phyloP scores from a whole-genome alignment of 2,797 vertebrate genomes.

The Dromococcyx pavoninus region DNA sequence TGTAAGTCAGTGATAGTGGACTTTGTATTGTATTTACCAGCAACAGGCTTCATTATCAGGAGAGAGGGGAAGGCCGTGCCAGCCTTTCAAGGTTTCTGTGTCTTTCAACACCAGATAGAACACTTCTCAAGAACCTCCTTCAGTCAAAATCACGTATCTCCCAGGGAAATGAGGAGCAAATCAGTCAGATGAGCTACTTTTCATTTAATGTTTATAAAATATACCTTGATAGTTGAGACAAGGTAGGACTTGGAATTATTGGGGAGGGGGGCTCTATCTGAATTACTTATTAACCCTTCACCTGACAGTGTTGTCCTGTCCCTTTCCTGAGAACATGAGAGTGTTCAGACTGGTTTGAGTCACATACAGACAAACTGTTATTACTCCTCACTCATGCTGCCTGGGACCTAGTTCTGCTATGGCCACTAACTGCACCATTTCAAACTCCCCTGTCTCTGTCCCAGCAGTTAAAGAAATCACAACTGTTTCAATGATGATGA shows the following conservation, averaged over 20 bases:
- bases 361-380: fast-evolving
- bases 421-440: neutral
- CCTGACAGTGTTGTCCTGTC: fast-evolving
- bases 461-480: neutral
- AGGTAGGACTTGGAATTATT: neutral
- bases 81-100: neutral
- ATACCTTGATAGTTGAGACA: neutral
- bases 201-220: neutral
- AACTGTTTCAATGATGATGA: neutral
- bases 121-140: neutral
- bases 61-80: neutral
- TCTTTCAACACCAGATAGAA: neutral
- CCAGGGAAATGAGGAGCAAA: neutral
- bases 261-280: fast-evolving
- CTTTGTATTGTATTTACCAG: neutral
- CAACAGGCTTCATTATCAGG: neutral
- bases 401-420: neutral
- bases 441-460: neutral
- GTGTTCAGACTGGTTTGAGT: neutral
- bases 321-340: neutral
- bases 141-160: neutral
- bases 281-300: neutral
- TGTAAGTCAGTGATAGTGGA: neutral
- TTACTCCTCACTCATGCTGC: neutral
- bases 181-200: neutral